A percentile compares a stretch with the other conserved stretches of the same genome.
Evolutionary conservation across 2,888 invertebrate genomes (phyloP).

Genomic region (Bombylius major): DNA sequence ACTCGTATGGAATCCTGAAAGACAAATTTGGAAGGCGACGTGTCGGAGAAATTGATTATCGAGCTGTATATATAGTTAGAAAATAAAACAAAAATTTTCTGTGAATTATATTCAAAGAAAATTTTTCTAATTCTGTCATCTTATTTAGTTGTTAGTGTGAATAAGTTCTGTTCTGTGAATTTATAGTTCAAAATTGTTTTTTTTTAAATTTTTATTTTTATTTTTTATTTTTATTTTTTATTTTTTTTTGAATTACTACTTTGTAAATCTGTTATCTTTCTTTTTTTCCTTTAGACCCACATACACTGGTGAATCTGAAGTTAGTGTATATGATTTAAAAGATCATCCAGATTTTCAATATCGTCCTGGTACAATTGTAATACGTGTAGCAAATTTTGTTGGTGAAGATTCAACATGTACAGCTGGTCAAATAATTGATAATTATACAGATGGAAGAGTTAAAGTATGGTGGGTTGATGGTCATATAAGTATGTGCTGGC

Average conservation of each 20-base stretch:
- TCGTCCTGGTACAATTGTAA: conserved; percentile 82
- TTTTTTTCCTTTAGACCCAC: conserved; percentile 43
- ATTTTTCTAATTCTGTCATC: neutral
- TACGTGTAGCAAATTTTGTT: conserved; percentile 67
- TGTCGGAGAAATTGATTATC: no score
- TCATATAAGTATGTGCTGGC: conserved; percentile 77
- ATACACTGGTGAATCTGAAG: conserved; percentile 61
- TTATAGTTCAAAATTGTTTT: no score
- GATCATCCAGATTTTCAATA: conserved; percentile 92
- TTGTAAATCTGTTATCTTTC: no score
- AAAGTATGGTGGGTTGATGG: conserved; percentile 90
- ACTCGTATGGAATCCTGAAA: conserved; percentile 36
- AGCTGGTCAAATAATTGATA: conserved; percentile 82
- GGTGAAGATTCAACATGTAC: conserved; percentile 59
- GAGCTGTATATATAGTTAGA: no score
- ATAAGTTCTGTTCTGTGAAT: no score
- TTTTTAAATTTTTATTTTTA: no score
- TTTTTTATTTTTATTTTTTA: no score
- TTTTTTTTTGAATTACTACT: no score
- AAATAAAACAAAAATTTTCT: neutral
- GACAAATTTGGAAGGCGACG: conserved; percentile 29
- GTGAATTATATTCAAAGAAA: neutral
- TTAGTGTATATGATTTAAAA: conserved; percentile 89
- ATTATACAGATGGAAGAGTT: conserved; percentile 73
- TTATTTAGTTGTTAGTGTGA: no score